These are phyloP conservation scores for Rhabdomys dilectus DNA, from an alignment of 2,113 vertebrate genomes.

Conservation along the genomic window DNA sequence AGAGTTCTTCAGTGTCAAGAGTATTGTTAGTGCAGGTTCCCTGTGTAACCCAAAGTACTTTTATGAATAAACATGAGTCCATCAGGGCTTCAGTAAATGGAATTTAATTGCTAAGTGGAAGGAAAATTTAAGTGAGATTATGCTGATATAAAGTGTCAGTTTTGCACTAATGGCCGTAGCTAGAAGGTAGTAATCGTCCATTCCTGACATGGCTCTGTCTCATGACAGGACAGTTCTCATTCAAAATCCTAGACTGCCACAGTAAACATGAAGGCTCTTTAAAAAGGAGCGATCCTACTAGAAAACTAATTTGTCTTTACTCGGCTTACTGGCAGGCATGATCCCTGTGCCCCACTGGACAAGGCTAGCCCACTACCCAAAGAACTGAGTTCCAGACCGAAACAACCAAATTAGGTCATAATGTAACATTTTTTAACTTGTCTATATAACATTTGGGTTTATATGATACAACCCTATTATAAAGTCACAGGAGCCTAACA, in stretches of 20 bases:
- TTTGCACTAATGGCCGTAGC: constrained; percentile 60
- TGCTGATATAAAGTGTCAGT: constrained; percentile 75
- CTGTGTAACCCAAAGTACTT: constrained; percentile 77
- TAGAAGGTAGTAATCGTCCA: constrained; percentile 60
- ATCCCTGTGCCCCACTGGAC: neutral
- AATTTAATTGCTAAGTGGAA: constrained; percentile 76
- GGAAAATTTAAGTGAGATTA: constrained; percentile 67
- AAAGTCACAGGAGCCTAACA: neutral
- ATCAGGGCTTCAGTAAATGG: constrained; percentile 68
- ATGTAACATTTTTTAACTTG: constrained; percentile 47
- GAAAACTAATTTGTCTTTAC: constrained; percentile 38
- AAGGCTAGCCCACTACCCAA: neutral
- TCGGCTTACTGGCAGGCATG: neutral
- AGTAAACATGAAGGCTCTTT: neutral
- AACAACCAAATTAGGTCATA: neutral
- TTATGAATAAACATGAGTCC: constrained; percentile 77
- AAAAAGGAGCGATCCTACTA: constrained; percentile 41
- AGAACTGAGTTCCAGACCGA: neutral
- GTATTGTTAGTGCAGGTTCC: constrained; percentile 79
- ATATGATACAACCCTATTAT: neutral
- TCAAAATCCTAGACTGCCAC: neutral
- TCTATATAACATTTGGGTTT: neutral
- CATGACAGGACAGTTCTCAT: constrained; percentile 65
- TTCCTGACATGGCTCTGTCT: constrained; percentile 50
- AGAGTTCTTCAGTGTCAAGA: constrained; percentile 75